Conservation (phyloP, 2,797 vertebrate species). For the Macroramphosus scolopax region DNA sequence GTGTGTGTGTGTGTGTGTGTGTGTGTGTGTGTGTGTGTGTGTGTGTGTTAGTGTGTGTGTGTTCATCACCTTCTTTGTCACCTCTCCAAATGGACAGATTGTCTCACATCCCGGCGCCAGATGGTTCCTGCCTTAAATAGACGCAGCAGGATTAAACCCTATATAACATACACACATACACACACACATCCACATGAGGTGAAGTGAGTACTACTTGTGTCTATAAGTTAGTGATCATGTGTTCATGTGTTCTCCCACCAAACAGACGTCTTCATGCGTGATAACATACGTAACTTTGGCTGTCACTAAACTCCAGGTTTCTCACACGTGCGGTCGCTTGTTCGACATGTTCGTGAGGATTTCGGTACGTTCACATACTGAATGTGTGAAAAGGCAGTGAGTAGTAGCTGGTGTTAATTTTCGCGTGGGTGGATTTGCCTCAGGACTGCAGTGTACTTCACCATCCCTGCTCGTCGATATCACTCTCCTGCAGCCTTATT, state of each 20-base stretch:
- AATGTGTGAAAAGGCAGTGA: conserved; percentile 33
- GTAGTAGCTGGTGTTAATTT: conserved; percentile 44
- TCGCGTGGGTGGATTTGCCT: conserved; percentile 60
- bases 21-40: conserved; percentile 38
- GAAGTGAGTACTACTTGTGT: not conserved
- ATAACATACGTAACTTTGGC: not conserved
- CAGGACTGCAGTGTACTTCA: conserved; percentile 66
- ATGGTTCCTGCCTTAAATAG: conserved; percentile 70
- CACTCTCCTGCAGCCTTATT: conserved; percentile 44
- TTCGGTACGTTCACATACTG: conserved; percentile 1
- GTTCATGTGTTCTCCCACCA: conserved; percentile 1
- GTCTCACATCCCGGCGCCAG: conserved; percentile 73
- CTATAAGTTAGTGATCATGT: not conserved
- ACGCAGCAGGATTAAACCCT: conserved; percentile 53
- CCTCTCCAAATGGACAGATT: conserved; percentile 77
- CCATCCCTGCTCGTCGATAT: conserved; percentile 25
- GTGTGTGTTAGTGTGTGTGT: no score
- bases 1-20: conserved; percentile 13
- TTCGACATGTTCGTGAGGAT: conserved; percentile 1
- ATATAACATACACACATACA: conserved; percentile 29
- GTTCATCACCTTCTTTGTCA: conserved; percentile 74
- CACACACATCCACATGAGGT: conserved; percentile 2
- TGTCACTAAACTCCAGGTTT: not conserved
- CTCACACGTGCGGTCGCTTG: not conserved
- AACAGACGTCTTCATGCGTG: not conserved